Evolutionary conservation across 2,113 vertebrate genomes (phyloP).

Genomic region (Fukomys damarensis): DNA sequence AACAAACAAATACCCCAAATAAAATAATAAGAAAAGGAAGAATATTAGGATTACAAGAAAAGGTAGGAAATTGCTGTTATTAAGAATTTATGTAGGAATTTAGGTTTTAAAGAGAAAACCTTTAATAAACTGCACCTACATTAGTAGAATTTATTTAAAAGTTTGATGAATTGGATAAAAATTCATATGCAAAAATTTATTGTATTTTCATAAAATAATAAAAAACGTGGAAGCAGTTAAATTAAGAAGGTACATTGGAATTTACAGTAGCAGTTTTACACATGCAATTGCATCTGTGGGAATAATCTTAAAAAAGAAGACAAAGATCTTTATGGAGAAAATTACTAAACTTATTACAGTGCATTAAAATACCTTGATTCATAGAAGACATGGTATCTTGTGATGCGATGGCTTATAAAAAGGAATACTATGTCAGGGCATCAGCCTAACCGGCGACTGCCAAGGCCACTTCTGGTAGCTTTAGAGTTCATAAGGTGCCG

Average conservation of each 20-base stretch:
- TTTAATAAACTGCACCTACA: not conserved
- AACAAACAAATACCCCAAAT: no score
- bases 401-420: not conserved
- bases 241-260: no score
- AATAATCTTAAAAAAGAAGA: not conserved
- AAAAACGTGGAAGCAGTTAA: no score
- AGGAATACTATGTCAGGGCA: not conserved
- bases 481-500: not conserved
- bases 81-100: not conserved
- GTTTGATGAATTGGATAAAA: slow-evolving; percentile 5
- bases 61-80: no score
- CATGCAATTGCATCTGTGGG: not conserved
- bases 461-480: not conserved
- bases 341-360: not conserved
- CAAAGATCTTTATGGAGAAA: not conserved
- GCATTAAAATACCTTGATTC: not conserved
- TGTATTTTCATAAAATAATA: not conserved
- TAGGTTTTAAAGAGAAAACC: not conserved
- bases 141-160: not conserved
- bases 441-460: not conserved
- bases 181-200: not conserved
- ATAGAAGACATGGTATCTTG: not conserved
- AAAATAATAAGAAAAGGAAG: no score
- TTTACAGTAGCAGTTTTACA: no score
- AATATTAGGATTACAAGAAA: no score